phyloP scores from a whole-genome alignment of 2,797 vertebrate genomes.

The Pangasius djambal region DNA sequence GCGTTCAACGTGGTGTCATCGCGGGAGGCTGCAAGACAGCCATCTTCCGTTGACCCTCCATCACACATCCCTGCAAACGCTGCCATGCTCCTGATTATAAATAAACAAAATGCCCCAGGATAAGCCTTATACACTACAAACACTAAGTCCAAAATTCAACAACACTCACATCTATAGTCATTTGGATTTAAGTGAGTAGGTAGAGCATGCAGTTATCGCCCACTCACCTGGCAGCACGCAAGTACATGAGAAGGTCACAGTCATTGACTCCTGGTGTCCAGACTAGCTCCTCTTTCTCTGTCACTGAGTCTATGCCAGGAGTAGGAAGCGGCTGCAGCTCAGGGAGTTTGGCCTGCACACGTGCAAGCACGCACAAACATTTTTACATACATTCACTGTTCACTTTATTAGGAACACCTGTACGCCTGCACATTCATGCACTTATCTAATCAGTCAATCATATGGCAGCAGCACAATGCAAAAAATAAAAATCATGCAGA shows the following conservation, averaged over 20 bases:
- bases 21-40: constrained; percentile 95
- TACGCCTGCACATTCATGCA: too few relatives aligned
- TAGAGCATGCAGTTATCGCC: neutral
- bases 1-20: constrained; percentile 98
- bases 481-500: too few relatives aligned
- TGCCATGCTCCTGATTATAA: constrained; percentile 91
- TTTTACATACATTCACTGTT: neutral
- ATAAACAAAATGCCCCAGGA: constrained; percentile 24
- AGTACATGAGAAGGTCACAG: constrained; percentile 98
- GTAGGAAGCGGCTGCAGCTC: constrained; percentile 88
- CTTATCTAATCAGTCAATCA: too few relatives aligned
- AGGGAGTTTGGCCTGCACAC: constrained; percentile 91
- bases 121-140: neutral
- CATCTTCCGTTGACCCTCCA: constrained; percentile 96
- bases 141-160: neutral
- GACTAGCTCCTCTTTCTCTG: constrained; percentile 92
- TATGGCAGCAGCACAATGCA: too few relatives aligned
- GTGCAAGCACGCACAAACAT: constrained; percentile 8
- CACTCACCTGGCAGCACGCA: constrained; percentile 91
- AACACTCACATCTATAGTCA: neutral
- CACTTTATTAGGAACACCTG: too few relatives aligned
- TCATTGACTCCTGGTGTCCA: constrained; percentile 98
- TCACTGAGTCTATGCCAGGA: constrained; percentile 80
- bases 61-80: constrained; percentile 99
- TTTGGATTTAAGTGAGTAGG: constrained; percentile 7